phyloP scores from a whole-genome alignment of 2,113 vertebrate species.

The Triplophysa tibetana region DNA sequence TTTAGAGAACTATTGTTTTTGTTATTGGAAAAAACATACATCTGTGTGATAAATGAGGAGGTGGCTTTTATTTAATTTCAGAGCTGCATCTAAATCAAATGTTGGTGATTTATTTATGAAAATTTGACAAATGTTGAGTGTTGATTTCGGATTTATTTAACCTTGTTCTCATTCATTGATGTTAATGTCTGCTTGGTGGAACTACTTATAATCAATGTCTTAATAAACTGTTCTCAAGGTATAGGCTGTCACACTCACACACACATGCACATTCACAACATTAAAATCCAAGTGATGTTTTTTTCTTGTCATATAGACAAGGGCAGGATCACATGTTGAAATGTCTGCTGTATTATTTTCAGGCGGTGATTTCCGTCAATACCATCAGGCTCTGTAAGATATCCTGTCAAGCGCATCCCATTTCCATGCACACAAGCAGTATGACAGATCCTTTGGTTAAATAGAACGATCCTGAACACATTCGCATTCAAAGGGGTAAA shows the following conservation, averaged over 20 bases:
- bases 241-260: not conserved
- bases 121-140: not conserved
- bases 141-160: not conserved
- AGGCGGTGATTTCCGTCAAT: slow-evolving; percentile 36
- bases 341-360: slow-evolving; percentile 36
- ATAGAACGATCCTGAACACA: slow-evolving; percentile 26
- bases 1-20: not conserved
- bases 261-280: not conserved
- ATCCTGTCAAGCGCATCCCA: slow-evolving; percentile 20
- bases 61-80: not conserved
- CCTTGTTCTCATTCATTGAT: not conserved
- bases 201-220: not conserved
- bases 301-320: slow-evolving; percentile 41
- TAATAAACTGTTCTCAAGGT: not conserved
- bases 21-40: not conserved
- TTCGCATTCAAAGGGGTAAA: slow-evolving; percentile 37
- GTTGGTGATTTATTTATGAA: not conserved
- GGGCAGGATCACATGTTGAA: slow-evolving; percentile 30
- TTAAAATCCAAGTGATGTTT: slow-evolving; percentile 9
- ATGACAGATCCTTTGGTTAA: slow-evolving; percentile 41
- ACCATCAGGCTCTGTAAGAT: slow-evolving; percentile 32
- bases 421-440: not conserved
- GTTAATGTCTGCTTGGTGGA: not conserved
- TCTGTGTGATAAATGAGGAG: not conserved
- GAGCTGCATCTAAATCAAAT: not conserved